Evolutionary conservation across 2,113 vertebrate genomes (phyloP), one percentile per base, ranked within the genome.

Genomic region (Nesogale talazaci): DNA sequence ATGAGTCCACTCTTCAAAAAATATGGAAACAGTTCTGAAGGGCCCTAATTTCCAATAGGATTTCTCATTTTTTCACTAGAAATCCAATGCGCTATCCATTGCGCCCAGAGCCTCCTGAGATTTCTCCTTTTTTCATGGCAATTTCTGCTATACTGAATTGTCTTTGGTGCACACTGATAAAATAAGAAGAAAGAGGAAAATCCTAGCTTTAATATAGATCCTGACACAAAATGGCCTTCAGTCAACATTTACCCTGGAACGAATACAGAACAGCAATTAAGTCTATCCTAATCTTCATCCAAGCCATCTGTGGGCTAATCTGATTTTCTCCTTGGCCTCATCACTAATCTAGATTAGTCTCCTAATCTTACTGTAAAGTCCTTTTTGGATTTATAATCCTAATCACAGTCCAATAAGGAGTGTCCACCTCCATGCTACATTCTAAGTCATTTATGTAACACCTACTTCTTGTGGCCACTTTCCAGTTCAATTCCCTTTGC

Each of bases 191-290:
- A 72, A 86, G 80, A 52, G 3, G 23, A 46, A 89, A 89, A 20
- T 29, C 42, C 34, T 57, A 46, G 4, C n/a, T 91, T 89, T 86
- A 25, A 38, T 90, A 89, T 59, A 22, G 57, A 6, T 67, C 40
- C 59, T 85, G 86, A 80, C 22, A 78, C 57, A 63, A 83, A 93
- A 34, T 15, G 38, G 6, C 63, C 83, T 83, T 83, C 31, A 79
- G 3, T 42, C 65, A 83, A 56, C 38, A 59, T 38, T 79, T 61
- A 42, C 12, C 22, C 17, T 6, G 40, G 61, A 34, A 57, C 78
- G 23, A 61, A 57, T 25, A 40, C 38, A 86, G n/a, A 69, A 38
- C 22, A 83, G 46, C 36, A 46, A 10, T 5, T 29, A 76, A n/a
- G 31, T 56, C 65, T 78, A 15, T 38, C 61, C 34, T 77, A 34